Evolutionary conservation across 2,797 vertebrate genomes (phyloP).

Genomic region (Cheirogaleus major): DNA sequence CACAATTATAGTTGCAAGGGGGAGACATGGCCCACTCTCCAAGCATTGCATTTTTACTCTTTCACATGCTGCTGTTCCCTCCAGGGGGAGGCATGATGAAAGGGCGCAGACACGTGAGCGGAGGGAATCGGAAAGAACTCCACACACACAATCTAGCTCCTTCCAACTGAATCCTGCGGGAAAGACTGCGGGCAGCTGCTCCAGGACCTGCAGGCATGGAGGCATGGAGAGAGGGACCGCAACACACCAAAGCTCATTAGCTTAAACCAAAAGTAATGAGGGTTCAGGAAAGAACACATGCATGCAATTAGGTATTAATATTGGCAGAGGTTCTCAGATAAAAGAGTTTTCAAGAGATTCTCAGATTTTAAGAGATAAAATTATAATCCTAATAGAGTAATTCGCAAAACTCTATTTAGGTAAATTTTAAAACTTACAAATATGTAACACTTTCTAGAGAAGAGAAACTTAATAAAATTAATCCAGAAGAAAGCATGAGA

Average conservation of each 20-base stretch:
- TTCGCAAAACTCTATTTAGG: background rate
- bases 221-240: background rate
- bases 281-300: accelerated
- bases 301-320: accelerated
- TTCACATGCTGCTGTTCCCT: too few relatives aligned
- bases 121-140: accelerated
- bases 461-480: background rate
- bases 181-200: accelerated
- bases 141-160: accelerated
- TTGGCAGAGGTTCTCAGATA: accelerated
- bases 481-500: background rate
- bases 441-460: background rate
- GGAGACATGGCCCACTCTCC: accelerated
- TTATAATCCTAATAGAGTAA: background rate
- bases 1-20: accelerated
- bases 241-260: accelerated
- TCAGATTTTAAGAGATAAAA: background rate
- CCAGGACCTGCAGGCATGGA: too few relatives aligned
- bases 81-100: accelerated
- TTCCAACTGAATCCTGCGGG: background rate
- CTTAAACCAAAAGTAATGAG: too few relatives aligned
- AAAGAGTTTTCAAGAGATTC: too few relatives aligned
- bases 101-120: background rate
- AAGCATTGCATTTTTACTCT: accelerated
- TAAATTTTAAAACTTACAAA: background rate